Conservation (phyloP, 2,797 vertebrate species). For the Morus bassanus region DNA sequence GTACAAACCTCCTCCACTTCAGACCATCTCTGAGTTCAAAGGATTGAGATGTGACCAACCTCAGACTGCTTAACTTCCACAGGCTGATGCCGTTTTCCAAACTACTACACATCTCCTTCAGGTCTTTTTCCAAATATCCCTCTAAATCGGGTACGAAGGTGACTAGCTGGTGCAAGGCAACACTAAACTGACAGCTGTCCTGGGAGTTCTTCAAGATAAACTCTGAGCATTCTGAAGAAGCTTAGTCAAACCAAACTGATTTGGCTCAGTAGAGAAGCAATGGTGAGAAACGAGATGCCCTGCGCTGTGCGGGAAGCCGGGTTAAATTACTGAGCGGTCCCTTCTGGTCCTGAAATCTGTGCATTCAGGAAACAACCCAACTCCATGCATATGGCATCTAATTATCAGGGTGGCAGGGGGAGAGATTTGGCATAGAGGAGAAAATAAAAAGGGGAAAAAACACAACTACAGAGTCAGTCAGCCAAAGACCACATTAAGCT, state of each 20-base stretch:
- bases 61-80: not conserved
- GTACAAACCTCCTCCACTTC: not conserved
- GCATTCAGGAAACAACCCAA: slow-evolving; percentile 1
- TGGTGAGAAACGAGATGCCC: not conserved
- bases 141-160: fast-evolving
- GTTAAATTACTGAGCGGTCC: not conserved
- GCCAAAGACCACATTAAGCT: not conserved
- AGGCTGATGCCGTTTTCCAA: not conserved
- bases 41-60: not conserved
- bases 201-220: not conserved
- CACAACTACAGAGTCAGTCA: not conserved
- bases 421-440: not conserved
- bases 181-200: not conserved
- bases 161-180: not conserved
- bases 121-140: not conserved
- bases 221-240: not conserved
- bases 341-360: not conserved
- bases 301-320: fast-evolving
- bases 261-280: not conserved
- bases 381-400: not conserved
- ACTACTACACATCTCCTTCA: not conserved
- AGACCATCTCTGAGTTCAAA: not conserved
- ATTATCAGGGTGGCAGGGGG: not conserved
- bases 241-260: not conserved
- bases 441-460: not conserved